Conservation (phyloP, 2,797 vertebrate species). For the Schizopygopsis pylzovi region DNA sequence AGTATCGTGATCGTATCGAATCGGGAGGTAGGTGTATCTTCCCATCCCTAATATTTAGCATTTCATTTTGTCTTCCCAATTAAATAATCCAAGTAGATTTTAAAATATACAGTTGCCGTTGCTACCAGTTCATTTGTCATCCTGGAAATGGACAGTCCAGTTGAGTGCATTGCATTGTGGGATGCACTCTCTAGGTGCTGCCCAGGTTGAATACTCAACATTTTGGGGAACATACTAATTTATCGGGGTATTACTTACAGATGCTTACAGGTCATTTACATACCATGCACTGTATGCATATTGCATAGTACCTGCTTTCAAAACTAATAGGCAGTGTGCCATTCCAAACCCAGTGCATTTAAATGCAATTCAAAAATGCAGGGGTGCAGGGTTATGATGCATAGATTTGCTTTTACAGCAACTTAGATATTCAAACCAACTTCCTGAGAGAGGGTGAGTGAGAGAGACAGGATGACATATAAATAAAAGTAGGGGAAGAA, state of each 20-base stretch:
- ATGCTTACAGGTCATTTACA: slow-evolving; percentile 12
- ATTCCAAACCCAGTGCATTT: not conserved
- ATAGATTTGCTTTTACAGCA: slow-evolving; percentile 74
- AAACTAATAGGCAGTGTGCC: slow-evolving; percentile 5
- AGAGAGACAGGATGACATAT: slow-evolving; percentile 50
- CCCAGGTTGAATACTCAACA: slow-evolving; percentile 8
- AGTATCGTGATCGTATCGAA: too few relatives aligned
- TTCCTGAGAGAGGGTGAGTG: slow-evolving; percentile 66
- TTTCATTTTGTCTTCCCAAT: not conserved
- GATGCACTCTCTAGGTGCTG: not conserved
- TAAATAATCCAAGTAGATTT: not conserved
- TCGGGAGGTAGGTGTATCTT: too few relatives aligned
- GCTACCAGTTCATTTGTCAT: not conserved
- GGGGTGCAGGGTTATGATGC: slow-evolving; percentile 69
- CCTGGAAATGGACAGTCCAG: not conserved
- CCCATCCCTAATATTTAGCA: too few relatives aligned
- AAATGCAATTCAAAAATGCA: slow-evolving; percentile 39
- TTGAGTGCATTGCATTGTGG: not conserved
- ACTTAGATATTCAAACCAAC: slow-evolving; percentile 80
- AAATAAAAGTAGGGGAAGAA: slow-evolving; percentile 4
- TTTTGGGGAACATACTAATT: not conserved
- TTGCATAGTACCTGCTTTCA: not conserved
- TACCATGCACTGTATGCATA: not conserved
- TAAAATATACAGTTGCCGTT: not conserved
- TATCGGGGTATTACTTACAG: slow-evolving; percentile 22